Evolutionary conservation across 1,140 invertebrate genomes (phyloP).

Genomic region (Wiebesia pumilae): DNA sequence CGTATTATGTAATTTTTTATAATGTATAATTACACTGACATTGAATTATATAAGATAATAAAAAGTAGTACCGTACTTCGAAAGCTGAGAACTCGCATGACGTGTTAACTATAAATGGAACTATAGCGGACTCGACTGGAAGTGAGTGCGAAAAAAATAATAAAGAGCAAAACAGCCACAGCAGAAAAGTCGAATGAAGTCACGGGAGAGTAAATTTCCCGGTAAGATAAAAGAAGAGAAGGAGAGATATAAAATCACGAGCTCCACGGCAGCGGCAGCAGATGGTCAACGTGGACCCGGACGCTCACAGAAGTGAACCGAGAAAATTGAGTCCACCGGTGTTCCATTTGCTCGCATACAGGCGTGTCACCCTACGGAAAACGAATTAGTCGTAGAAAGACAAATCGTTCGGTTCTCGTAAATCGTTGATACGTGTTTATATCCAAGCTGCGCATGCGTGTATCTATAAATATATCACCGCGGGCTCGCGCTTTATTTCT

Average conservation of each 20-base stretch:
- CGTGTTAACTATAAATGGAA: neutral
- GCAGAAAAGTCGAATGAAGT: slow-evolving; percentile 15
- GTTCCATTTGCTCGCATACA: neutral
- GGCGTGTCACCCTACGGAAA: slow-evolving; percentile 17
- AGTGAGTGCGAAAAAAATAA: neutral
- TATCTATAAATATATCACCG: neutral
- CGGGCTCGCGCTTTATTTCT: neutral
- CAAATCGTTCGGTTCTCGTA: slow-evolving; percentile 29
- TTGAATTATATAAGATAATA: no score
- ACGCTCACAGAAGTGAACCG: neutral
- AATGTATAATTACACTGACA: no score
- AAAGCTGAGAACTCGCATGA: neutral
- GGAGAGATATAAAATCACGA: neutral
- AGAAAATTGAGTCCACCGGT: slow-evolving; percentile 43
- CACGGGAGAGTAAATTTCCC: neutral
- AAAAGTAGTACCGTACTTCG: no score
- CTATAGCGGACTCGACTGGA: neutral
- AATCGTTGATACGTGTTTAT: slow-evolving; percentile 26
- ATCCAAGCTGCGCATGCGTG: neutral
- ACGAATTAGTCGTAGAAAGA: slow-evolving; percentile 48
- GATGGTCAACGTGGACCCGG: slow-evolving; percentile 20
- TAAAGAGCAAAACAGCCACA: neutral
- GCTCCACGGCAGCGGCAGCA: slow-evolving; percentile 21
- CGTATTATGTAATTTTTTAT: no score
- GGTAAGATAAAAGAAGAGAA: slow-evolving; percentile 8